Percentiles rank a stretch among this genome's conserved stretches.
These are phyloP conservation scores for Pygocentrus nattereri DNA, from an alignment of 2,797 vertebrate genomes.

Conservation along the genomic window DNA sequence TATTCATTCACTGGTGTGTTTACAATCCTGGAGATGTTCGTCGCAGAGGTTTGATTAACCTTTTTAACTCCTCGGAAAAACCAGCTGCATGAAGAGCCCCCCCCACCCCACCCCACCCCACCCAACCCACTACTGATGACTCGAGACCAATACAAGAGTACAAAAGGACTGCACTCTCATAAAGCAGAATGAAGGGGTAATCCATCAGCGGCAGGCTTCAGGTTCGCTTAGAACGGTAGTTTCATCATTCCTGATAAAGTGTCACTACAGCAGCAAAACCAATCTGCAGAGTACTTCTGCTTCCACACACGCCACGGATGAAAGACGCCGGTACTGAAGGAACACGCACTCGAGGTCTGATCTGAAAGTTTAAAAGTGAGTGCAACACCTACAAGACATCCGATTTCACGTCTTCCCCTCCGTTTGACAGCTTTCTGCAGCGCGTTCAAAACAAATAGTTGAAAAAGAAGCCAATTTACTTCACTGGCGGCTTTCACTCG, in stretches of 20 bases:
- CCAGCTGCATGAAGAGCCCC: too few species aligned
- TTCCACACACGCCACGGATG: slow-evolving; percentile 11
- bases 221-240: slow-evolving; percentile 41
- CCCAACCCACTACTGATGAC: too few species aligned
- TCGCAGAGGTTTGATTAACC: too few species aligned
- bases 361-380: slow-evolving; percentile 22
- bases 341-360: background rate
- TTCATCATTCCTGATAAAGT: slow-evolving; percentile 55
- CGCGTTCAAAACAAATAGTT: background rate
- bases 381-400: slow-evolving; percentile 13
- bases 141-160: slow-evolving; percentile 17
- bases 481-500: slow-evolving; percentile 8
- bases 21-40: too few species aligned
- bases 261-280: slow-evolving; percentile 43
- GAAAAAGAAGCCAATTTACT: slow-evolving; percentile 21
- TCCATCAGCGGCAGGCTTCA: slow-evolving; percentile 49
- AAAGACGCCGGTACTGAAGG: slow-evolving; percentile 14
- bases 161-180: background rate
- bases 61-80: too few species aligned
- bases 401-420: slow-evolving; percentile 34
- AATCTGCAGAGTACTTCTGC: slow-evolving; percentile 30
- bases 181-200: slow-evolving; percentile 29
- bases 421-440: background rate
- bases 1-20: too few species aligned
- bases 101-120: too few species aligned